Conservation (phyloP, 2,113 vertebrate genomes). For the Phoenicopterus ruber region DNA sequence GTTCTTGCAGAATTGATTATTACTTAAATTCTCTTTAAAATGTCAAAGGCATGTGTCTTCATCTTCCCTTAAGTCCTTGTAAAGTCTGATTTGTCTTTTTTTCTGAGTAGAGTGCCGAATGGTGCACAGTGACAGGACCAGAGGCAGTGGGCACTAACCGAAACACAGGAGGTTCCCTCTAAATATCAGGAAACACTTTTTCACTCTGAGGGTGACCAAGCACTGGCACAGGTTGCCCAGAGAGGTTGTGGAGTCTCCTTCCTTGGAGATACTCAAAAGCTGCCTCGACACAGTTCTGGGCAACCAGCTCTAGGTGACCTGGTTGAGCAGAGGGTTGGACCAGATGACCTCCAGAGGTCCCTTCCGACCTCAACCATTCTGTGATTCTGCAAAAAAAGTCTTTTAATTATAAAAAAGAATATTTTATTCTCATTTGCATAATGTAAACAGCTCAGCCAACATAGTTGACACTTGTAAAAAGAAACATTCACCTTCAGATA, state of each 20-base stretch:
- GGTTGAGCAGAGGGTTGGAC: background rate
- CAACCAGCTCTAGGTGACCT: background rate
- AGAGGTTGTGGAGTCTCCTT: background rate
- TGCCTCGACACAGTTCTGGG: fast-evolving
- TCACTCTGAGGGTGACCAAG: background rate
- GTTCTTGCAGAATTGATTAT: background rate
- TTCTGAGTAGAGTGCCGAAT: background rate
- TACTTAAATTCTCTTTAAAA: background rate
- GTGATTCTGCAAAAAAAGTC: background rate
- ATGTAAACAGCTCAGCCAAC: background rate
- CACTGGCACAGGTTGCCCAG: background rate
- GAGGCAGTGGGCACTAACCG: background rate
- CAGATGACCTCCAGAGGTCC: background rate
- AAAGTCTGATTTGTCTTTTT: background rate
- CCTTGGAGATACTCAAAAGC: background rate
- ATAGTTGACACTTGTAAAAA: background rate
- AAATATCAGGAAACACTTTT: background rate
- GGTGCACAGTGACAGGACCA: background rate
- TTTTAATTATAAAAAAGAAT: background rate
- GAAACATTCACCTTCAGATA: background rate
- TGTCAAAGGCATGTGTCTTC: background rate
- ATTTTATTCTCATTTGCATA: background rate
- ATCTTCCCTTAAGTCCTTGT: background rate
- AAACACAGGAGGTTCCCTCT: background rate
- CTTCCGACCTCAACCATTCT: background rate